These are phyloP conservation scores for Lerista edwardsae DNA, from an alignment of 2,797 vertebrate genomes.

Conservation along the genomic window DNA sequence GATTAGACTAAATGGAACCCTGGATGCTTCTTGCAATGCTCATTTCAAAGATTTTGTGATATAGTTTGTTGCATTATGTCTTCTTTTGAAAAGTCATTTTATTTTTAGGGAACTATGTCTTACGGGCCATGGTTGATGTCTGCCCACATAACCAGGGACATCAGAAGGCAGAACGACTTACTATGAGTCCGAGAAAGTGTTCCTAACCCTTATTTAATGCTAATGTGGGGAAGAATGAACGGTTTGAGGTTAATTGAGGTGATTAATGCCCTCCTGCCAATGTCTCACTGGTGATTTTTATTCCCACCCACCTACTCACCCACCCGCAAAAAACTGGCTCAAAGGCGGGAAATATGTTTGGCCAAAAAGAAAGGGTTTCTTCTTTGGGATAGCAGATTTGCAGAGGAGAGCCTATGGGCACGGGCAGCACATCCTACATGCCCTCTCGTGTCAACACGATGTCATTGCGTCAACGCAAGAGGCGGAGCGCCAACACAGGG, in stretches of 20 bases:
- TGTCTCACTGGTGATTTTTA: background rate
- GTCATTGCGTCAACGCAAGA: too few relatives aligned
- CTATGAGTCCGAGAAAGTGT: background rate
- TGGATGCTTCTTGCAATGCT: background rate
- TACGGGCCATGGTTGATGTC: background rate
- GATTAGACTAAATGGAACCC: constrained; percentile 2
- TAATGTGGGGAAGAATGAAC: background rate
- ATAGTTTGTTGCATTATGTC: background rate
- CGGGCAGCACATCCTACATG: too few relatives aligned
- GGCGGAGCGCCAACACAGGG: too few relatives aligned
- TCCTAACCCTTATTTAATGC: background rate
- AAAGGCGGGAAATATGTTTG: background rate
- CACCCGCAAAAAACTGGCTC: background rate
- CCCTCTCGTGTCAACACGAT: too few relatives aligned
- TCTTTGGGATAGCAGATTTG: too few relatives aligned
- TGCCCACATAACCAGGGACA: background rate
- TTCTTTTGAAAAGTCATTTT: background rate
- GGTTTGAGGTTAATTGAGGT: background rate
- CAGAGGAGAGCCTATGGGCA: background rate
- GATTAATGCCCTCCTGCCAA: background rate
- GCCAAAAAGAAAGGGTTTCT: background rate
- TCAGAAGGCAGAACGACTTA: background rate
- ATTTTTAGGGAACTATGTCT: background rate
- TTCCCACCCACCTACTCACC: too few relatives aligned
- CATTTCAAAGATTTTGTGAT: background rate